Percentiles rank a stretch among this genome's conserved stretches.
Conservation (phyloP, 2,888 invertebrate species). For the Entomobrya proxima region DNA sequence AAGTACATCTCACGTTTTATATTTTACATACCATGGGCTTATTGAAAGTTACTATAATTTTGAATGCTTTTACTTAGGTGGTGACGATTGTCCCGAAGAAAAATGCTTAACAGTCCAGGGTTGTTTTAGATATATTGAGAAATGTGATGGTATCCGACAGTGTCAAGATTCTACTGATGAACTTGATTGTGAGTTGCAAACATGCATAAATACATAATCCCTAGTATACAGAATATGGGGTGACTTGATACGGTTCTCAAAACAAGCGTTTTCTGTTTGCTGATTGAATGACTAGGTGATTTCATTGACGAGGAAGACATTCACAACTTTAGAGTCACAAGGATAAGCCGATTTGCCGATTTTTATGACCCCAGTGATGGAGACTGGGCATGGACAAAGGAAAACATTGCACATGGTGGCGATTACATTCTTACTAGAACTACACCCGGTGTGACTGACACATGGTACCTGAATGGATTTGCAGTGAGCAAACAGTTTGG, state of each 20-base stretch:
- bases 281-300: conserved; percentile 76
- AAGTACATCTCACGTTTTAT: not conserved
- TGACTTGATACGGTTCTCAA: not conserved
- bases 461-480: conserved; percentile 80
- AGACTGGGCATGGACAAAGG: conserved; percentile 78
- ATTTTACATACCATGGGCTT: not conserved
- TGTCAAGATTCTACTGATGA: conserved; percentile 78
- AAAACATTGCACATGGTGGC: conserved; percentile 77
- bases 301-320: conserved; percentile 74
- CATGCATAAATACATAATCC: not conserved
- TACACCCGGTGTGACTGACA: conserved; percentile 78
- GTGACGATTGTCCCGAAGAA: conserved; percentile 61
- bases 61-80: not conserved
- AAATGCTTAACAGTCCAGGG: conserved; percentile 77
- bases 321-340: conserved; percentile 75
- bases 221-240: not conserved
- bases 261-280: not conserved
- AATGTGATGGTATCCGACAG: conserved; percentile 78
- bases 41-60: conserved; percentile 69
- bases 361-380: conserved; percentile 77
- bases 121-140: conserved; percentile 77
- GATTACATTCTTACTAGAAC: conserved; percentile 77
- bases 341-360: conserved; percentile 64
- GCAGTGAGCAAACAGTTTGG: conserved; percentile 79
- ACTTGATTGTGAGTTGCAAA: conserved; percentile 77